Conservation (phyloP, 1,140 invertebrate species). For the Pteromalus puparum region DNA sequence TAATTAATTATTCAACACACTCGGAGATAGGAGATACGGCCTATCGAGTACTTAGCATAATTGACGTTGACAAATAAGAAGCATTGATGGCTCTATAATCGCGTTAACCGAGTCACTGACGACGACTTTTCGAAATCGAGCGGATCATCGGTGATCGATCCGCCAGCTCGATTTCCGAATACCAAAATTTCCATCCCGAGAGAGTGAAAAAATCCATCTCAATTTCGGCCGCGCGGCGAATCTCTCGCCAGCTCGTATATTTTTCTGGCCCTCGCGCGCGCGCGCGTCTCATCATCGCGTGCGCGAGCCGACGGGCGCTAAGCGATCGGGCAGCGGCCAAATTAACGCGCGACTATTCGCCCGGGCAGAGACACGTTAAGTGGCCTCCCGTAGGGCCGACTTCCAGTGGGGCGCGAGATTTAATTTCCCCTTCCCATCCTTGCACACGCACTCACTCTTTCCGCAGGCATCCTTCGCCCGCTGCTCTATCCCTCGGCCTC, state of each 20-base stretch:
- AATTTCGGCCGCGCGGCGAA: slow-evolving; percentile 23
- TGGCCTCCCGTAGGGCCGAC: slow-evolving; percentile 50
- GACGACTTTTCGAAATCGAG: background rate
- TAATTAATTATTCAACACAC: slow-evolving; percentile 39
- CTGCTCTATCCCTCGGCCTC: slow-evolving; percentile 47
- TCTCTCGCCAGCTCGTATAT: slow-evolving; percentile 14
- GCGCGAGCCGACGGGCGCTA: background rate
- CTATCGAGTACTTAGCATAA: slow-evolving; percentile 42
- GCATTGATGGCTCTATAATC: slow-evolving; percentile 20
- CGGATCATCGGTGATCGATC: no score
- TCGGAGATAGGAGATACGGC: slow-evolving; percentile 1
- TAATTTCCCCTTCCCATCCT: slow-evolving; percentile 9
- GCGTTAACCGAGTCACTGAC: background rate
- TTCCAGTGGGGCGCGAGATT: slow-evolving; percentile 23
- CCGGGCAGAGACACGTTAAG: slow-evolving; percentile 42
- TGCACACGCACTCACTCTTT: background rate
- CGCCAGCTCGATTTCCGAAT: background rate
- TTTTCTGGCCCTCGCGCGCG: background rate
- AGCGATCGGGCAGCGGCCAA: slow-evolving; percentile 35
- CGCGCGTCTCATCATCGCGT: slow-evolving; percentile 2
- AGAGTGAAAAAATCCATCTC: slow-evolving; percentile 51
- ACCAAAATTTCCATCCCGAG: background rate
- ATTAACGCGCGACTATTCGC: slow-evolving; percentile 49
- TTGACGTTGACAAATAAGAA: slow-evolving; percentile 16
- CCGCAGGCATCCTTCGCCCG: background rate